A percentile compares a stretch with the other conserved stretches of the same genome.
phyloP scores from a whole-genome alignment of 1,140 invertebrate species.

The Heterodera carotae region DNA sequence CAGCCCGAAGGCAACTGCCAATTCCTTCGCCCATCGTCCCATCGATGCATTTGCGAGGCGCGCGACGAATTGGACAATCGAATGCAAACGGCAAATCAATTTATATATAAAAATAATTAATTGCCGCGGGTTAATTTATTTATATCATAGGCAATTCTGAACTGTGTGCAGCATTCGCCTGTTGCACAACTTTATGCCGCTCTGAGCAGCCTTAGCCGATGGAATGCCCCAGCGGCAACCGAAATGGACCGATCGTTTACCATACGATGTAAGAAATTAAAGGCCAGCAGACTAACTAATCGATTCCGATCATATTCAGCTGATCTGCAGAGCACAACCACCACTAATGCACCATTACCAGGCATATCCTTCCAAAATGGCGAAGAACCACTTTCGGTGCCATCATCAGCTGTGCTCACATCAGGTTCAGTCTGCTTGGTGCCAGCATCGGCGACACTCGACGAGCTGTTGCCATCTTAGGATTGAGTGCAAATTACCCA shows the following conservation, averaged over 20 bases:
- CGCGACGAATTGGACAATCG: slow-evolving; percentile 53
- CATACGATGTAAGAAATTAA: slow-evolving; percentile 6
- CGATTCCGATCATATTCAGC: neutral
- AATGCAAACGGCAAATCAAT: slow-evolving; percentile 33
- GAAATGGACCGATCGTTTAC: neutral
- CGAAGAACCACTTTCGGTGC: slow-evolving; percentile 25
- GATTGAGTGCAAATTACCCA: slow-evolving; percentile 13
- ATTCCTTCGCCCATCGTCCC: slow-evolving; percentile 20
- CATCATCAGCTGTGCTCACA: slow-evolving; percentile 23
- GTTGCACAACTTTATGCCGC: slow-evolving; percentile 48
- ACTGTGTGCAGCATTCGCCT: slow-evolving; percentile 40
- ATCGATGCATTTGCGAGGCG: slow-evolving; percentile 51
- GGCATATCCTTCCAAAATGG: slow-evolving; percentile 17
- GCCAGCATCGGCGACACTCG: too few relatives aligned
- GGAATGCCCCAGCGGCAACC: neutral
- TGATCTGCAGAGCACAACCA: neutral
- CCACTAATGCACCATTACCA: slow-evolving; percentile 7
- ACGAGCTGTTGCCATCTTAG: neutral
- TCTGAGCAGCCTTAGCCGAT: slow-evolving; percentile 38
- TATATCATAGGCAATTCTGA: slow-evolving; percentile 23
- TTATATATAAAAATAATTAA: neutral
- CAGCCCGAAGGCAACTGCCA: slow-evolving; percentile 41
- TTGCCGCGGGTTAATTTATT: neutral
- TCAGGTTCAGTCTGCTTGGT: slow-evolving; percentile 9
- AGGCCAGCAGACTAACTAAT: neutral